Evolutionary conservation across 2,113 vertebrate genomes (phyloP), one percentile per base, ranked within the genome.

Genomic region (Carlito syrichta): DNA sequence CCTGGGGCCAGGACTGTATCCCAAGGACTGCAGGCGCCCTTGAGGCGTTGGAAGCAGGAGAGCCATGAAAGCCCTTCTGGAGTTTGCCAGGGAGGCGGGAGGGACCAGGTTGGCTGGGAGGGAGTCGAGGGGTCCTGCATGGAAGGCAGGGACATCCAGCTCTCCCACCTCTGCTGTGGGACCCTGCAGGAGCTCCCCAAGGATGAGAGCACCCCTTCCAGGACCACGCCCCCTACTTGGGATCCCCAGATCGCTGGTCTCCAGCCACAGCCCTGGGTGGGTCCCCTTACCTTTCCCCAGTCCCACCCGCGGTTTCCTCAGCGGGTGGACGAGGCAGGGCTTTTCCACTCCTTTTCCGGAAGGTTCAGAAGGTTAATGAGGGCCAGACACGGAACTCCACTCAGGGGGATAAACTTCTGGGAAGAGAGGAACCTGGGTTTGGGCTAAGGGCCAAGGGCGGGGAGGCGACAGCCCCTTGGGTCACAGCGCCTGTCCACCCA

Each of bases 291-390:
- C 13, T 3, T 32, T 5, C 76, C 40, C 8, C 17, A 20, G 6
- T 43, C 16, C 52, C 48, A 7, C 86, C 60, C 83, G 45, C 40
- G 30, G 66, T 74, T 96, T 95, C 86, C 86, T 56, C 62, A 35
- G 32, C 1, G 3, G 40, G 86, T 92, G 79, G 52, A 43, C 1
- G 68, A 82, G 73, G 83, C 30, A 32, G 86, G 96, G 89, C 1
- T 27, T 95, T 93, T 87, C 92, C 91, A 87, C 25, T 77, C 25
- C 43, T 10, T 91, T 86, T 94, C 95, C 69, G 82, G 74, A 96
- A 83, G 85, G 91, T 96, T 97, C 94, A 50, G 32, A 38, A 96
- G 89, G 73, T 97, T 97, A 97, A 97, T 23, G 68, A 96, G 68
- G 23, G 48, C 74, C 50, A 94, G 38, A 63, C 95, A 96, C 27